Evolutionary conservation across 1,140 invertebrate species (phyloP).

Genomic region (Plectrocnemia conspersa): DNA sequence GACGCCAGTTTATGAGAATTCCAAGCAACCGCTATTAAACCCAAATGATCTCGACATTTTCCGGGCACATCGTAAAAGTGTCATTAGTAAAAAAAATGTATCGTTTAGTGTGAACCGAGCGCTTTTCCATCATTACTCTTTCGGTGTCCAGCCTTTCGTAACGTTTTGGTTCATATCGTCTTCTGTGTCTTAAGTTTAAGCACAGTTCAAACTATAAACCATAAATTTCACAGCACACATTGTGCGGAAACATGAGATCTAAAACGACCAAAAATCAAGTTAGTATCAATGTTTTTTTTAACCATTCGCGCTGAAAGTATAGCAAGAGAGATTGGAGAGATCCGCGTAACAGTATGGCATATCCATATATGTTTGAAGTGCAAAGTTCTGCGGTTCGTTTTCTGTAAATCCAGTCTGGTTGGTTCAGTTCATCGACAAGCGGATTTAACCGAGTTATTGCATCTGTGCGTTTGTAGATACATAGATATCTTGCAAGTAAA

Average conservation of each 20-base stretch:
- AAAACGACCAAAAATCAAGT: conserved; percentile 4
- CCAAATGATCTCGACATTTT: no score
- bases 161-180: conserved; percentile 22
- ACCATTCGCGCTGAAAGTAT: background rate
- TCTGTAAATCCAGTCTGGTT: conserved; percentile 17
- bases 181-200: no score
- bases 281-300: conserved; percentile 3
- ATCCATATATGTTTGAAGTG: conserved; percentile 11
- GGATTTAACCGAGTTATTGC: conserved; percentile 17
- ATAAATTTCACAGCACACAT: conserved; percentile 7
- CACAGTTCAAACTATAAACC: background rate
- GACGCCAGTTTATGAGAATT: no score
- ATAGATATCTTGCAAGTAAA: no score
- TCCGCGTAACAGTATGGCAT: conserved; percentile 10
- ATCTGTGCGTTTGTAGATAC: background rate
- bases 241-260: conserved; percentile 2
- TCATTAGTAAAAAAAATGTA: conserved; percentile 12
- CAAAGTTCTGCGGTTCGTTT: background rate
- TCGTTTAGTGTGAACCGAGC: background rate
- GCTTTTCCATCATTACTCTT: conserved; percentile 16
- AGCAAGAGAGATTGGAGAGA: conserved; percentile 16
- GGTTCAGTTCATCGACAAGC: conserved; percentile 20
- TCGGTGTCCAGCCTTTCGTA: conserved; percentile 29
- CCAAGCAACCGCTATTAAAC: no score
- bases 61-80: conserved; percentile 17